Conservation (phyloP, 2,888 invertebrate species). For the Drosophila macrothrix region DNA sequence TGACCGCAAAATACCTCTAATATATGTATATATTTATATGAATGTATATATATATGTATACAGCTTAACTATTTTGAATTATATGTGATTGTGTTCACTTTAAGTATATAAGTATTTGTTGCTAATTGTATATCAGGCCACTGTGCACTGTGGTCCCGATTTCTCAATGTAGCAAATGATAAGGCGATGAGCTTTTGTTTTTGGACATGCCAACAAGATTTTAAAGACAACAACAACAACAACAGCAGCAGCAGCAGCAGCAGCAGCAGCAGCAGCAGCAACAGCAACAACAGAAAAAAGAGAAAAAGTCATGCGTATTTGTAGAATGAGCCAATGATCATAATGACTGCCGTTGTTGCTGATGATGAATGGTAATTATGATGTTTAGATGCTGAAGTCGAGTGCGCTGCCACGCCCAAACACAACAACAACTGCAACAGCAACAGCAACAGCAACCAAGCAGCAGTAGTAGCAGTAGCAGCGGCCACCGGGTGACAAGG, state of each 20-base stretch:
- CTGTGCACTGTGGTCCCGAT: constrained; percentile 44
- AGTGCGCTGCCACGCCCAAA: constrained; percentile 59
- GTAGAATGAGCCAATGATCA: constrained; percentile 48
- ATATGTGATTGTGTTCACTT: not conserved
- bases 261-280: constrained; percentile 15
- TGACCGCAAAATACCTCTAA: too few relatives aligned
- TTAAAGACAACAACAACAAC: constrained; percentile 50
- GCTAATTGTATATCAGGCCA: constrained; percentile 6
- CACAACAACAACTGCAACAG: constrained; percentile 10
- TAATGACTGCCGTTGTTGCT: constrained; percentile 19
- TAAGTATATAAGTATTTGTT: not conserved
- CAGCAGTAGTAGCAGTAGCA: not conserved
- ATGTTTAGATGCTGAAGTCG: constrained; percentile 43
- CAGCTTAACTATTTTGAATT: not conserved
- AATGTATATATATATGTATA: not conserved
- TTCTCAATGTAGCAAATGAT: constrained; percentile 49
- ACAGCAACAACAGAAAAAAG: constrained; percentile 24
- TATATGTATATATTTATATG: not conserved
- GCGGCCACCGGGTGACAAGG: constrained; percentile 7
- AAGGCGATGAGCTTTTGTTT: constrained; percentile 35
- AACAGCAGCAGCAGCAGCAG: not conserved
- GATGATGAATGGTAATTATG: constrained; percentile 14
- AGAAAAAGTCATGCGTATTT: constrained; percentile 55
- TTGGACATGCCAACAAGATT: constrained; percentile 49
- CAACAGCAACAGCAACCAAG: not conserved